phyloP scores from a whole-genome alignment of 1,140 invertebrate species.

The Drosophila azteca region DNA sequence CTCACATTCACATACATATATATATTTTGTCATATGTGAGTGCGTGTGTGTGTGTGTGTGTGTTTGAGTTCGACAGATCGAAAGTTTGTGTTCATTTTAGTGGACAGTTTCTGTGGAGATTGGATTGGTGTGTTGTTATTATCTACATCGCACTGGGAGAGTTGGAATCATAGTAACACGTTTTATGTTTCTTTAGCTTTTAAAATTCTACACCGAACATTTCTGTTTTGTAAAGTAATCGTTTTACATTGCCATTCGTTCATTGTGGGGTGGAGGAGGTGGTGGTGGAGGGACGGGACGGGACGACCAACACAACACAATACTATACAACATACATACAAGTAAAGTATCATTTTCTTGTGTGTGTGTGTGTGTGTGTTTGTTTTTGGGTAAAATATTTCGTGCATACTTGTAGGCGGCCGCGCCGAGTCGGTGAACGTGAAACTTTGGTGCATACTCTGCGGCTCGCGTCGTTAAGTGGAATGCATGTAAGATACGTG shows the following conservation, averaged over 20 bases:
- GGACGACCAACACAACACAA: constrained; percentile 34
- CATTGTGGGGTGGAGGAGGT: constrained; percentile 12
- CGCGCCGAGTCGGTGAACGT: no score
- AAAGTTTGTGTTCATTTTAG: constrained; percentile 26
- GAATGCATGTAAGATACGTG: no score
- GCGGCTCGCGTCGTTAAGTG: no score
- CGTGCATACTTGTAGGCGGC: no score
- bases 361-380: no score
- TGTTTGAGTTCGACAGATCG: constrained; percentile 45
- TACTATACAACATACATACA: constrained; percentile 42
- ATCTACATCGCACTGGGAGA: constrained; percentile 30
- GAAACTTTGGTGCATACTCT: no score
- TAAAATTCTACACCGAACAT: constrained; percentile 19
- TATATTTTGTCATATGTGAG: constrained; percentile 22
- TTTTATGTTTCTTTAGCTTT: constrained; percentile 12
- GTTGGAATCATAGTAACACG: constrained; percentile 30
- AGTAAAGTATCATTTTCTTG: constrained; percentile 15
- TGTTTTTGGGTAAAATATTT: no score
- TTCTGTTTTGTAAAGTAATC: constrained; percentile 40
- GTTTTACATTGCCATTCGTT: constrained; percentile 54
- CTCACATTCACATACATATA: constrained; percentile 43
- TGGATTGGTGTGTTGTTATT: constrained; percentile 11
- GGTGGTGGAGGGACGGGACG: no score
- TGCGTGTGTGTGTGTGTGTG: neutral
- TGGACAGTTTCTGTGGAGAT: constrained; percentile 30